Evolutionary conservation across 1,140 invertebrate genomes (phyloP), one percentile per base, ranked within the genome.

Genomic region (Neodiprion fabricii): DNA sequence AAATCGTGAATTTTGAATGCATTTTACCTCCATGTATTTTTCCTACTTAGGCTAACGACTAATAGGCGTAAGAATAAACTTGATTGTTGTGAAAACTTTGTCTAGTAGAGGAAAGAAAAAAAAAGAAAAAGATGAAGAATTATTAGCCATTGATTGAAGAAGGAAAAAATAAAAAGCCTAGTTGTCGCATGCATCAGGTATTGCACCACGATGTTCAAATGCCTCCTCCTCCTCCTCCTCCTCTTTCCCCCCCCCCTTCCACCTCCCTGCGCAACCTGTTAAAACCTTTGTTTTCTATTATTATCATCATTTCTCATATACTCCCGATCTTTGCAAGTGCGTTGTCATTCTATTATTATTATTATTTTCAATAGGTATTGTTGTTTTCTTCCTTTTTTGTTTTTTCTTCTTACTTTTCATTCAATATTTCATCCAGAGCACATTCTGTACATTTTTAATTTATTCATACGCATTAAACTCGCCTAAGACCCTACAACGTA

Each of bases 101-200:
- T 14, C 68, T 3, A 69, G 11, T 14, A 69, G 28, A 40, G 21
- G 68, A 69, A 47, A 69, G 1, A 7, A 23, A 53, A 70, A 50
- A 47, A 50, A 70, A 74, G 67, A 14, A 66, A 73, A 67, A 74
- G 49, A 40, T 53, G 14, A 50, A 48, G 70, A 61, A 49, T 72
- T n/a, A 53, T 12, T 21, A 21, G 12, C 66, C 69, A 47, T 40
- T 61, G 5, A 40, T 40, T 61, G n/a, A 14, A 8, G 9, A 61
- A 14, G n/a, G n/a, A 61, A 61, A 61, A 61, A 14, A 61, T 7
- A 61, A 61, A 17, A 12, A 61, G 28, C 11, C 53, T 1, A 61
- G 53, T 61, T 61, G 53, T 61, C 9, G 53, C n/a, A 61, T 14
- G 53, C n/a, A 9, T 61, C 53, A 9, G 53, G 53, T 5, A 61